Base-by-base conservation (phyloP, 2,113 vertebrate species). In the Herpetotheres cachinnans region DNA sequence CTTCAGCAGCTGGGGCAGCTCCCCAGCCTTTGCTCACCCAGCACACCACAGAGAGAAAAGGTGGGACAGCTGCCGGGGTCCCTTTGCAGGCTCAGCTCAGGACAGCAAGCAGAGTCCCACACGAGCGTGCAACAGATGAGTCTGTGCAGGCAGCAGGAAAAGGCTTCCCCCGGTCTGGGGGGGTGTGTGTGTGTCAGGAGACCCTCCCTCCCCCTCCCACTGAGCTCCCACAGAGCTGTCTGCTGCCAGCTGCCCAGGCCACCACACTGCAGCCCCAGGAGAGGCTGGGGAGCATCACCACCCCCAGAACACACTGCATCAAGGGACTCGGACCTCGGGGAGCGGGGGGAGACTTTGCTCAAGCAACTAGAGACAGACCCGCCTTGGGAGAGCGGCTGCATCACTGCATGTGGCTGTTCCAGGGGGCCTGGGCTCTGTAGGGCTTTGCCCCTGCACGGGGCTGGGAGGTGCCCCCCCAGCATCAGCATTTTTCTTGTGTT, bases 291-390 rank as follows among this genome's bases (percentile, higher is more conserved):
- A n/a, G 18, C 36, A 10, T 20, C 27, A 4, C 17, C 59, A 22
- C 15, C 40, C 34, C 24, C 52, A 19, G 27, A n/a, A 30, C 26
- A 12, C 19, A 0, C 20, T 12, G 55, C 54, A 16, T 5, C 5
- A 1, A 58, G 46, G 1, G 42, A 13, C 38, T 2, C 0, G 1
- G 44, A 50, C 21, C 36, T 7, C 3, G 1, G 7, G 25, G 25
- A 26, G 3, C 6, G 1, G 15, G 8, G 26, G 24, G 6, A 27
- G 6, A 4, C 27, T n/a, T 13, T 5, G 50, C n/a, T 19, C 6
- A 2, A 47, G 76, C 55, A 40, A 19, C 38, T 22, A 10, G 29
- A 50, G 7, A 34, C 44, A 59, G 50, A 21, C 6, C 13, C 20
- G 5, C 21, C 30, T 30, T 4, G 1, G 46, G 32, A 58, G 27